Evolutionary conservation across 2,113 vertebrate species (phyloP).

Genomic region (Chrysemys picta): DNA sequence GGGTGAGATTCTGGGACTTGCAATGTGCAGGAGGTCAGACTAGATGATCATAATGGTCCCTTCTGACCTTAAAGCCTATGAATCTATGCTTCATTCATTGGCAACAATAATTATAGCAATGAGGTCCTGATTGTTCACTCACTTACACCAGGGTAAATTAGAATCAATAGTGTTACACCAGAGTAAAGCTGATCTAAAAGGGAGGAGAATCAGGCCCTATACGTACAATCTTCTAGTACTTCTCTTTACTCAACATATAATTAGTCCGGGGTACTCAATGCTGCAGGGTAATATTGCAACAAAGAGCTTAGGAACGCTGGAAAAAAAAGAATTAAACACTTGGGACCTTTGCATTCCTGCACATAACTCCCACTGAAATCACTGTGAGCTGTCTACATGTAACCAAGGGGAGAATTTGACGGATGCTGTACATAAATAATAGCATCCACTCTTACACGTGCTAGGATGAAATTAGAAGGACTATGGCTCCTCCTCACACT

Average conservation of each 20-base stretch:
- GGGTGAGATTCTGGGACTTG: too few relatives aligned
- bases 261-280: slow-evolving; percentile 28
- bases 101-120: slow-evolving; percentile 14
- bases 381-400: background rate
- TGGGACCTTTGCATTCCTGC: background rate
- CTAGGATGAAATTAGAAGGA: background rate
- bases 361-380: background rate
- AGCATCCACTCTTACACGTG: background rate
- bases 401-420: background rate
- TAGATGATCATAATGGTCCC: too few relatives aligned
- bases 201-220: background rate
- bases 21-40: too few relatives aligned
- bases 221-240: slow-evolving; percentile 13
- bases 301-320: background rate
- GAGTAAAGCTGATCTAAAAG: slow-evolving; percentile 16
- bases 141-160: background rate
- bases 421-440: background rate
- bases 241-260: background rate
- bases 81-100: background rate
- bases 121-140: background rate
- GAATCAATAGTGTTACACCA: background rate
- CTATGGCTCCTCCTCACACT: background rate
- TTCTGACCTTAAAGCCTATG: too few relatives aligned
- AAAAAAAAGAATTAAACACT: slow-evolving; percentile 18
- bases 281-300: background rate